Evolutionary conservation across 2,888 invertebrate genomes (phyloP), one percentile per base, ranked within the genome.

Genomic region (Gonocerus acuteangulatus): DNA sequence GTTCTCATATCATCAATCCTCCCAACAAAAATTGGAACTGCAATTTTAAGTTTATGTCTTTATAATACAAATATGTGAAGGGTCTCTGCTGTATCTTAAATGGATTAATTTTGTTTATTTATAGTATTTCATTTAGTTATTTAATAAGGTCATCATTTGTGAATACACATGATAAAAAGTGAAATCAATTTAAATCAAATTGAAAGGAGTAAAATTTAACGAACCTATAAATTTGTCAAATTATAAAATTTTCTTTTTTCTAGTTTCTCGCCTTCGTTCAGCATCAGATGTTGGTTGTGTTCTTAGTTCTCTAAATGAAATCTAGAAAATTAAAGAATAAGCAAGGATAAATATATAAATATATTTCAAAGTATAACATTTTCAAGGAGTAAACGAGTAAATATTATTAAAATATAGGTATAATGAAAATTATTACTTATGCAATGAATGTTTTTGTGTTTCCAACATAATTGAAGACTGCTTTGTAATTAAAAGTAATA

Each of bases 221-320:
- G n/a, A n/a, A n/a, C n/a, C n/a, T n/a, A n/a, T n/a, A n/a, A n/a
- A n/a, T n/a, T n/a, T n/a, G n/a, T n/a, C n/a, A n/a, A n/a, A n/a
- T 39, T 22, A 52, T 9, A 52, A 2, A n/a, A 52, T 16, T 42
- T 52, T 52, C 34, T 52, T 85, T 70, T 83, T 84, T 67, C 82
- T 79, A 45, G 80, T 80, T 64, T 85, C 83, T 60, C 83, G 75
- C 62, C 78, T 72, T 48, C 71, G 71, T 57, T 75, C 75, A 56
- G 73, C 71, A 63, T 77, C 83, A 34, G 75, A 77, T 23, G 78
- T 76, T 18, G 82, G 74, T 62, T 84, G 78, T 1, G 85, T 79
- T 71, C 85, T 85, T 57, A 87, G 71, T 73, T 87, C 86, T 72
- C 85, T 80, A 73, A 81, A 81, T 71, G 83, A 82, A 74, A 83